phyloP scores from a whole-genome alignment of 2,113 vertebrate genomes.

The Notiomystis cincta region DNA sequence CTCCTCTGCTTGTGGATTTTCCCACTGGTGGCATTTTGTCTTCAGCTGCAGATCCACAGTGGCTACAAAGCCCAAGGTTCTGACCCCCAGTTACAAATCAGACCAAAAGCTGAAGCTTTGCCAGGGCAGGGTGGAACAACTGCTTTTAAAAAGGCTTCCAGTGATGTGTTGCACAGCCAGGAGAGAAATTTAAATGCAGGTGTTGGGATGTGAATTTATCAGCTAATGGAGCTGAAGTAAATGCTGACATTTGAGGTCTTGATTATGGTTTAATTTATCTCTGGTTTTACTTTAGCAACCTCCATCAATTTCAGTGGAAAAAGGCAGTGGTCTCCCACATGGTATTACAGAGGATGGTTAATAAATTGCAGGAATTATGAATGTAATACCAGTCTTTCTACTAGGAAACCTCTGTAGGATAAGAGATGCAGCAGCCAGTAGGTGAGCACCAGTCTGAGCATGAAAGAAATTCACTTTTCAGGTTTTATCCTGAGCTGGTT shows the following conservation, averaged over 20 bases:
- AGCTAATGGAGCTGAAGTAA: not conserved
- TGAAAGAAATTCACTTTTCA: not conserved
- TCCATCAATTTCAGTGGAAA: not conserved
- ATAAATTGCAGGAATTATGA: not conserved
- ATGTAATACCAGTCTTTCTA: not conserved
- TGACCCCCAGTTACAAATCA: not conserved
- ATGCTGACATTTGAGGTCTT: not conserved
- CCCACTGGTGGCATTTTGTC: not conserved
- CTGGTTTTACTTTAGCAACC: not conserved
- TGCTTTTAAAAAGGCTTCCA: not conserved
- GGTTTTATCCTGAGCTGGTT: not conserved
- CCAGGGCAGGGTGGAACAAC: accelerated
- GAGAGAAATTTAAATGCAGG: not conserved
- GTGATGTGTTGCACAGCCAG: not conserved
- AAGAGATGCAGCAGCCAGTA: not conserved
- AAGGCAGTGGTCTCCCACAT: not conserved
- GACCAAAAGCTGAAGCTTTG: not conserved
- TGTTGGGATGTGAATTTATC: not conserved
- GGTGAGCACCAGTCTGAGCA: not conserved
- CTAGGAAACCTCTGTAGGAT: not conserved
- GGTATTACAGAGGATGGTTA: not conserved
- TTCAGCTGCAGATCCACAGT: not conserved
- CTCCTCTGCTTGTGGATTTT: not conserved
- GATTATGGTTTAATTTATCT: slow-evolving; percentile 9
- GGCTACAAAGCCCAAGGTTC: not conserved